Evolutionary conservation across 2,888 invertebrate species (phyloP).

Genomic region (Hemistola chrysoprasaria): DNA sequence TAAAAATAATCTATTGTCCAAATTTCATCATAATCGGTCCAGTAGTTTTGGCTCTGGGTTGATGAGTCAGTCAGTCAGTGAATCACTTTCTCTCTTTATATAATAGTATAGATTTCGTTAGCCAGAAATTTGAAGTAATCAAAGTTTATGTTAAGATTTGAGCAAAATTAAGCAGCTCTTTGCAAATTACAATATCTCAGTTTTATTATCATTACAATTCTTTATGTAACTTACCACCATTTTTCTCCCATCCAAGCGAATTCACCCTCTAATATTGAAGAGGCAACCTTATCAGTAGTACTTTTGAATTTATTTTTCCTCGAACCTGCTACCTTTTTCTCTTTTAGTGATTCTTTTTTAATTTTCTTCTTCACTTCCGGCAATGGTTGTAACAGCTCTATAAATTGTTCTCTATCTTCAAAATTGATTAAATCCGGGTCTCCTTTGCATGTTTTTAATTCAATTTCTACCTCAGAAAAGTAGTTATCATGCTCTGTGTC

Average conservation of each 20-base stretch:
- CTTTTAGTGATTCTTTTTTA: constrained; percentile 3
- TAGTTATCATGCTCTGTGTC: constrained; percentile 29
- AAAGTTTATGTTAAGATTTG: no score
- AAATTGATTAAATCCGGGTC: constrained; percentile 8
- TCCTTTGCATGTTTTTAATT: constrained; percentile 45
- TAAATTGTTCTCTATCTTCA: constrained; percentile 32
- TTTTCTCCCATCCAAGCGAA: constrained; percentile 65
- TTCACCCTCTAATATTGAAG: constrained; percentile 67
- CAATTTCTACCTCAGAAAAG: constrained; percentile 35
- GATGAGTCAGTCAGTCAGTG: no score
- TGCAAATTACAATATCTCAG: no score
- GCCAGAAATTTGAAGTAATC: no score
- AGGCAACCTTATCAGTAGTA: constrained; percentile 54
- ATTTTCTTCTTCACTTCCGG: constrained; percentile 29
- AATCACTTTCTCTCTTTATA: no score
- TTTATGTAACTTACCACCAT: constrained; percentile 72
- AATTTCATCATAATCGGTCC: no score
- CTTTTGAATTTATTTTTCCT: constrained; percentile 29
- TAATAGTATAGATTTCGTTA: no score
- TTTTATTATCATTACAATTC: no score
- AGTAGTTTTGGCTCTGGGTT: no score
- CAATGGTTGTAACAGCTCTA: constrained; percentile 36
- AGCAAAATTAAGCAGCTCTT: no score
- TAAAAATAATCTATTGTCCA: no score
- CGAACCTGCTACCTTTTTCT: constrained; percentile 28